Percentiles rank a stretch among this genome's conserved stretches.
Conservation (phyloP, 2,113 vertebrate species). For the Marmota flaviventris region DNA sequence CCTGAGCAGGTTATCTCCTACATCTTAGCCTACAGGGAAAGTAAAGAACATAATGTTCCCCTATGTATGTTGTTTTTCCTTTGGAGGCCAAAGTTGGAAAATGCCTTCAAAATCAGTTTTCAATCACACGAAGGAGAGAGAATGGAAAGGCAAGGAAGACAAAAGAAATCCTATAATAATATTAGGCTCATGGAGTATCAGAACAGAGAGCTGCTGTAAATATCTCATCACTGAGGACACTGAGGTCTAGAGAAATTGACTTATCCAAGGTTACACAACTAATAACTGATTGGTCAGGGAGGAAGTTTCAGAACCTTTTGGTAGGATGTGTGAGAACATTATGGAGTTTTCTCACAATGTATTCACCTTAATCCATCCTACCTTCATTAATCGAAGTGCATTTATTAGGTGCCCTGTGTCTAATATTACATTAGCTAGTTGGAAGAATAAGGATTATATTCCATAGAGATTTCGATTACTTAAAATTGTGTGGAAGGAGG, state of each 20-base stretch:
- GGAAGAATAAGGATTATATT: not conserved
- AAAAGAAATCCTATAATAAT: not conserved
- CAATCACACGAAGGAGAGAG: not conserved
- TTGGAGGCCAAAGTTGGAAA: not conserved
- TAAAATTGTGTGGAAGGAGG: not conserved
- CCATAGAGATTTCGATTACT: not conserved
- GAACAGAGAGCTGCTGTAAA: not conserved
- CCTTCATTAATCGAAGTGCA: not conserved
- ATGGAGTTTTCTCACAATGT: not conserved
- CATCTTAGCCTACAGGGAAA: not conserved
- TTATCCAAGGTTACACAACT: not conserved
- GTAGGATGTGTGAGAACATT: not conserved
- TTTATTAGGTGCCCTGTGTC: not conserved
- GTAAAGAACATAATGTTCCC: not conserved
- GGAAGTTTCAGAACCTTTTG: not conserved
- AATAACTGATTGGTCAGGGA: not conserved
- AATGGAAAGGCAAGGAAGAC: not conserved
- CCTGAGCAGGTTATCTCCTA: not conserved
- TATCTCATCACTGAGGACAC: not conserved
- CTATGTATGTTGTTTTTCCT: not conserved
- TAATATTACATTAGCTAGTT: not conserved
- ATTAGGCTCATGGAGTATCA: not conserved
- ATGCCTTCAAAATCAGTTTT: constrained; percentile 29
- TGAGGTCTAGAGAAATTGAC: not conserved
- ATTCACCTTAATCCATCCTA: not conserved